Conservation (phyloP, 2,113 vertebrate species). For the Channa argus region DNA sequence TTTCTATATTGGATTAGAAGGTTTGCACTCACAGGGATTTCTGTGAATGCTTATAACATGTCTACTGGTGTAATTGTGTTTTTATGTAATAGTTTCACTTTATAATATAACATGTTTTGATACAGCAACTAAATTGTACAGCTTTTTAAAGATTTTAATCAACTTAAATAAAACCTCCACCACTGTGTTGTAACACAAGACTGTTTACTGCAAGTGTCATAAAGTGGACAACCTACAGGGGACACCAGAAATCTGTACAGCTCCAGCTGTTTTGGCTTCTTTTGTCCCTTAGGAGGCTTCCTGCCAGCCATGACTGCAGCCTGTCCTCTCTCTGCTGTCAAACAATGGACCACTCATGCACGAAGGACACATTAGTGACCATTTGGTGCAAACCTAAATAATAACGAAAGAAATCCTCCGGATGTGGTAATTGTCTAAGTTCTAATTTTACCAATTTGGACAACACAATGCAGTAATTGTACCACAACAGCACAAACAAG, state of each 20-base stretch:
- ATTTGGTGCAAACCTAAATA: conserved; percentile 28
- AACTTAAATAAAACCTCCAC: conserved; percentile 39
- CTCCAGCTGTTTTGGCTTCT: not conserved
- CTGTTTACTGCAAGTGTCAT: not conserved
- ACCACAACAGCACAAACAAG: conserved; percentile 5
- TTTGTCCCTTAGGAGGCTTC: conserved; percentile 21
- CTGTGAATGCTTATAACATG: conserved; percentile 8
- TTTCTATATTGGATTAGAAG: not conserved
- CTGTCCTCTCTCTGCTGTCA: conserved; percentile 30
- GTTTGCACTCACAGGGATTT: conserved; percentile 4
- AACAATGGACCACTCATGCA: conserved; percentile 44
- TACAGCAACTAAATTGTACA: conserved; percentile 1
- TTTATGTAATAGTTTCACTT: conserved; percentile 19
- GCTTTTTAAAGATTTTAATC: not conserved
- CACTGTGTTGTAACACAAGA: not conserved
- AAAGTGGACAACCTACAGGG: conserved; percentile 9
- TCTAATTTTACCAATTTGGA: conserved; percentile 42
- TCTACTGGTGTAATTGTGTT: not conserved
- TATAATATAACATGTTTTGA: conserved; percentile 11
- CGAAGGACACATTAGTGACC: conserved; percentile 28
- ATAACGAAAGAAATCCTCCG: conserved; percentile 43
- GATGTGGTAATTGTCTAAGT: conserved; percentile 25
- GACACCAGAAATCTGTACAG: not conserved
- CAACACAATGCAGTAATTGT: conserved; percentile 29
- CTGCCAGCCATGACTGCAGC: conserved; percentile 49